phyloP scores from a whole-genome alignment of 2,797 vertebrate genomes.

The Sebastes trivittatus region DNA sequence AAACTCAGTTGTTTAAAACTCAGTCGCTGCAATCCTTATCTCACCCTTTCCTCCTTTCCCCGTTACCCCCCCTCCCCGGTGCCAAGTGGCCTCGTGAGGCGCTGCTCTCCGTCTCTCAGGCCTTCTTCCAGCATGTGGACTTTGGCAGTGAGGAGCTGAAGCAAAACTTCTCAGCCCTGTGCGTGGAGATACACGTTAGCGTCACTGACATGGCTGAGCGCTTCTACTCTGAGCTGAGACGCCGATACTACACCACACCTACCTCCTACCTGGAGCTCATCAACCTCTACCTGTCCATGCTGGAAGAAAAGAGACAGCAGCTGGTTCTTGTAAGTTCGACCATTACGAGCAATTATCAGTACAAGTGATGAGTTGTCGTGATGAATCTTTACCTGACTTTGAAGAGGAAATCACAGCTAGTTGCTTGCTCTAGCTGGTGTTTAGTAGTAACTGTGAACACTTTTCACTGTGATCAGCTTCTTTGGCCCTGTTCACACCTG shows the following conservation, averaged over 20 bases:
- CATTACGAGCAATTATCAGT: background rate
- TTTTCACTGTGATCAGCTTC: background rate
- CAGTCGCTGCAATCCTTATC: background rate
- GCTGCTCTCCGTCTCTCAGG: slow-evolving; percentile 87
- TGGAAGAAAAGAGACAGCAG: slow-evolving; percentile 83
- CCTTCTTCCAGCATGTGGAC: slow-evolving; percentile 84
- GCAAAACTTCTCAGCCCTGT: slow-evolving; percentile 85
- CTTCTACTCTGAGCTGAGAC: slow-evolving; percentile 85
- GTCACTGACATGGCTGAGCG: slow-evolving; percentile 86
- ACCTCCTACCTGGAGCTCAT: slow-evolving; percentile 92
- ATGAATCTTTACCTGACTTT: background rate
- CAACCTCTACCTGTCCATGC: slow-evolving; percentile 88
- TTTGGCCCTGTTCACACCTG: slow-evolving; percentile 38
- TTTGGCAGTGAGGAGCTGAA: slow-evolving; percentile 82
- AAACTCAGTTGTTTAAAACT: background rate
- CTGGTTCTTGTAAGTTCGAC: slow-evolving; percentile 78
- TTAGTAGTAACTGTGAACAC: background rate
- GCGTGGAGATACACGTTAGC: slow-evolving; percentile 87
- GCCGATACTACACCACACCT: slow-evolving; percentile 89
- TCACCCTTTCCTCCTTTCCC: background rate
- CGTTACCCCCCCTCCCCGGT: background rate
- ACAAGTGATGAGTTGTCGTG: background rate
- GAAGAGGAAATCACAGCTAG: background rate
- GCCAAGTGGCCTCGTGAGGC: slow-evolving; percentile 87
- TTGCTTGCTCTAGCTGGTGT: background rate